phyloP scores from a whole-genome alignment of 2,797 vertebrate genomes.

The Neoniphon sammara region DNA sequence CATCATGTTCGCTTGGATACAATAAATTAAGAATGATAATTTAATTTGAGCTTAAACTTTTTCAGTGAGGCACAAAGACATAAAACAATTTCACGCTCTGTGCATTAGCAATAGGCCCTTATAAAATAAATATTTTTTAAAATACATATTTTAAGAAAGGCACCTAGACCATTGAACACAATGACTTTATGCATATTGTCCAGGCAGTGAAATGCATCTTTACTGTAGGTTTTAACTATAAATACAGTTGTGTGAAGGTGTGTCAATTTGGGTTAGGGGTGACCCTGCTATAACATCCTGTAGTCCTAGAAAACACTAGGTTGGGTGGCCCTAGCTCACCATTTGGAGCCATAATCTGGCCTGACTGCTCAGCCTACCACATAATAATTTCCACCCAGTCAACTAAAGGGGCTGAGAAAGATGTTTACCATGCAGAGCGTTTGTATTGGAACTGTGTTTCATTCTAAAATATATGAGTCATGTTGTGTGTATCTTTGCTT shows the following conservation, averaged over 20 bases:
- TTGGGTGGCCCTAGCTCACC: background rate
- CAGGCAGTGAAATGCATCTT: slow-evolving; percentile 4
- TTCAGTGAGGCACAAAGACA: slow-evolving; percentile 40
- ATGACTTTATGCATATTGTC: background rate
- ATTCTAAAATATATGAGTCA: background rate
- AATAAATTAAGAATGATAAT: slow-evolving; percentile 56
- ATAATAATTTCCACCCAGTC: slow-evolving; percentile 18
- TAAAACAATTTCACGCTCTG: background rate
- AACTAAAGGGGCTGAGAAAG: slow-evolving; percentile 2
- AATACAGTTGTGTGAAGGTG: background rate
- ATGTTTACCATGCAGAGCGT: slow-evolving; percentile 6
- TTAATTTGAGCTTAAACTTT: slow-evolving; percentile 60
- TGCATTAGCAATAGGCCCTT: background rate
- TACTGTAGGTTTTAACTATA: background rate
- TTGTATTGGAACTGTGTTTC: too few species aligned
- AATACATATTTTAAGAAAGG: background rate
- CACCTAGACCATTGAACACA: background rate
- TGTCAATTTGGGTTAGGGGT: background rate
- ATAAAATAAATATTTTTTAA: too few species aligned
- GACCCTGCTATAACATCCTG: too few species aligned
- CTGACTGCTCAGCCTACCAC: slow-evolving; percentile 12
- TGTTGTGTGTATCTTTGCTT: background rate
- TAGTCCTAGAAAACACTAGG: too few species aligned
- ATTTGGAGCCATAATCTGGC: slow-evolving; percentile 8
- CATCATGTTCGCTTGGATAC: slow-evolving; percentile 35